These are phyloP conservation scores for Caenorhabditis becei DNA, from an alignment of 2,888 invertebrate species.

Conservation along the genomic window DNA sequence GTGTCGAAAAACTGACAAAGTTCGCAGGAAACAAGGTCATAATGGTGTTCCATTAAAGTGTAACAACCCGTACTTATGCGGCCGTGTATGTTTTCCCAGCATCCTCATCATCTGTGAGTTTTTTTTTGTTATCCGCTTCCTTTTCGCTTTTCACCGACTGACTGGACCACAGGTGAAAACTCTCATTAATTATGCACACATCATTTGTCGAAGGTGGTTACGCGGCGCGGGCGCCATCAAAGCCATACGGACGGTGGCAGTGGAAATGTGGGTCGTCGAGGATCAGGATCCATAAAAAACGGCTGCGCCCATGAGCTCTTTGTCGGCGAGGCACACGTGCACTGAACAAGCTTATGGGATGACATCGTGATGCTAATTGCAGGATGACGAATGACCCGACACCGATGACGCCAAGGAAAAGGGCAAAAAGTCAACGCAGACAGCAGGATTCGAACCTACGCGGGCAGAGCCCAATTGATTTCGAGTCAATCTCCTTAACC, in stretches of 20 bases:
- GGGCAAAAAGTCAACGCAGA: conserved; percentile 55
- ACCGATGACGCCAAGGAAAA: not conserved
- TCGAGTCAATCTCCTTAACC: conserved; percentile 74
- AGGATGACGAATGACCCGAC: conserved; percentile 7
- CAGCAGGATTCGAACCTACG: conserved; percentile 74
- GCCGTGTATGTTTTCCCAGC: conserved; percentile 45
- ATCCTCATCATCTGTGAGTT: conserved; percentile 8
- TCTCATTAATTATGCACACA: conserved; percentile 65
- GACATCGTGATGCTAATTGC: conserved; percentile 18
- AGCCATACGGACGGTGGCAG: conserved; percentile 17
- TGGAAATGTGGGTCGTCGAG: conserved; percentile 37
- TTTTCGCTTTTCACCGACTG: conserved; percentile 5
- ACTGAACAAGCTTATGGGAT: conserved; percentile 46
- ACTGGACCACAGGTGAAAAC: conserved; percentile 38
- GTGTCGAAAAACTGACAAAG: conserved; percentile 1
- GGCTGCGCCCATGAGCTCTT: conserved; percentile 36
- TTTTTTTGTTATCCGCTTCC: not conserved
- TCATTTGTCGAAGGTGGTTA: conserved; percentile 64
- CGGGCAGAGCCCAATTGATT: conserved; percentile 75
- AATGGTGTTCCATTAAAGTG: conserved; percentile 21
- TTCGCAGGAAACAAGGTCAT: conserved; percentile 24
- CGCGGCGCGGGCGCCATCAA: conserved; percentile 23
- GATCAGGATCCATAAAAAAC: conserved; percentile 54
- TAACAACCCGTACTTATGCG: conserved; percentile 29
- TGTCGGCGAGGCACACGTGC: conserved; percentile 51